Conservation (phyloP, 2,888 invertebrate genomes). For the Drosophila imparisetae region DNA sequence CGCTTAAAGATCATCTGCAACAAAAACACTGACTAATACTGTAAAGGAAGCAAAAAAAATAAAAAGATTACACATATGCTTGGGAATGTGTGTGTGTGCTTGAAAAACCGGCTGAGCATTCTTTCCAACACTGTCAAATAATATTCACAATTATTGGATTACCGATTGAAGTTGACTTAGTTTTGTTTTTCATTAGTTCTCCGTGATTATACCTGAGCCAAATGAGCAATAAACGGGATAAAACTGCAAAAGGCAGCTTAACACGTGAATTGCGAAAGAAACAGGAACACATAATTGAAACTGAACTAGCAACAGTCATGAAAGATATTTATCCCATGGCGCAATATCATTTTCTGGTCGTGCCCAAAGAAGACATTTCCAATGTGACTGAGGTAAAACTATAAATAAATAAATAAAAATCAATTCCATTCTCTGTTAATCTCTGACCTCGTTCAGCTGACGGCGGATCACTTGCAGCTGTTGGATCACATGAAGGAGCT, state of each 20-base stretch:
- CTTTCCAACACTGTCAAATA: conserved; percentile 21
- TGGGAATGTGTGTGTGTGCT: neutral
- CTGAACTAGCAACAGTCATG: conserved; percentile 53
- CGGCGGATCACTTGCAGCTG: conserved; percentile 45
- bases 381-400: conserved; percentile 40
- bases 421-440: rapidly evolving
- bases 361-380: conserved; percentile 45
- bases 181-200: neutral
- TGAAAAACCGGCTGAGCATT: neutral
- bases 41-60: neutral
- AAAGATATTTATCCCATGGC: conserved; percentile 57
- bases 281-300: conserved; percentile 36
- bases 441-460: conserved; percentile 36
- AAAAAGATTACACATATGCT: neutral
- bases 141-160: neutral
- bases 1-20: conserved; percentile 56
- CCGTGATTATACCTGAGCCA: neutral
- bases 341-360: conserved; percentile 54
- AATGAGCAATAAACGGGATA: too few species aligned
- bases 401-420: neutral
- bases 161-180: too few species aligned
- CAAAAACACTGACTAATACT: conserved; percentile 25
- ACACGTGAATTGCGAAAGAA: neutral
- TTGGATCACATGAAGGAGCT: conserved; percentile 61
- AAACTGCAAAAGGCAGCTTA: neutral